phyloP scores from a whole-genome alignment of 2,888 invertebrate species.

The Anticlea derivata region DNA sequence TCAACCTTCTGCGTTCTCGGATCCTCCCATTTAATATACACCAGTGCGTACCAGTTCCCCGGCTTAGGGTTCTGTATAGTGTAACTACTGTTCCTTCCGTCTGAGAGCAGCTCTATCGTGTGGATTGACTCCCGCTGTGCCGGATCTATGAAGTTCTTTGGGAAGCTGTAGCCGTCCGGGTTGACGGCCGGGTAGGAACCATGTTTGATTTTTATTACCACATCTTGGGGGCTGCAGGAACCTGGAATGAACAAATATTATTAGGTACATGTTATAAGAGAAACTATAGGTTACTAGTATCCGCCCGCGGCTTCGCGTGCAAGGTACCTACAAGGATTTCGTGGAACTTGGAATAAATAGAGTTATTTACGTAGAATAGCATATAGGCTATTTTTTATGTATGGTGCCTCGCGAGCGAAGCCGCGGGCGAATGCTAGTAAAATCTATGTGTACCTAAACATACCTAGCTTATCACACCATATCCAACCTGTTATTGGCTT shows the following conservation, averaged over 20 bases:
- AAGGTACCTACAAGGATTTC: no score
- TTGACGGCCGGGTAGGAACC: slow-evolving; percentile 93
- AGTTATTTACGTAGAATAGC: no score
- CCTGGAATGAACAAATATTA: slow-evolving; percentile 60
- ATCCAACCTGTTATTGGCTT: no score
- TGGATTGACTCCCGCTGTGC: slow-evolving; percentile 75
- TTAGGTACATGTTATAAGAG: no score
- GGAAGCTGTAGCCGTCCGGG: slow-evolving; percentile 91
- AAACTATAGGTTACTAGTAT: no score
- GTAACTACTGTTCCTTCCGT: slow-evolving; percentile 84
- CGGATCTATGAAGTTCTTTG: slow-evolving; percentile 84
- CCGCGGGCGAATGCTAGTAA: no score
- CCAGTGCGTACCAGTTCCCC: slow-evolving; percentile 92
- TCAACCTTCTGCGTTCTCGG: slow-evolving; percentile 88
- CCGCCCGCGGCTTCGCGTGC: no score
- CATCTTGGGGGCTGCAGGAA: slow-evolving; percentile 85
- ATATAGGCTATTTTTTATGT: no score
- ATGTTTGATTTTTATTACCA: slow-evolving; percentile 89
- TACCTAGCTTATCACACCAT: no score
- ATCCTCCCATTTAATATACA: slow-evolving; percentile 90
- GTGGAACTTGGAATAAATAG: no score
- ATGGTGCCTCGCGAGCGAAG: no score
- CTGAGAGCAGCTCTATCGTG: slow-evolving; percentile 84
- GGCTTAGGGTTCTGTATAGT: slow-evolving; percentile 86
- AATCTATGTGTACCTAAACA: no score